phyloP scores from a whole-genome alignment of 2,797 vertebrate genomes.

The Diplodus sargus region DNA sequence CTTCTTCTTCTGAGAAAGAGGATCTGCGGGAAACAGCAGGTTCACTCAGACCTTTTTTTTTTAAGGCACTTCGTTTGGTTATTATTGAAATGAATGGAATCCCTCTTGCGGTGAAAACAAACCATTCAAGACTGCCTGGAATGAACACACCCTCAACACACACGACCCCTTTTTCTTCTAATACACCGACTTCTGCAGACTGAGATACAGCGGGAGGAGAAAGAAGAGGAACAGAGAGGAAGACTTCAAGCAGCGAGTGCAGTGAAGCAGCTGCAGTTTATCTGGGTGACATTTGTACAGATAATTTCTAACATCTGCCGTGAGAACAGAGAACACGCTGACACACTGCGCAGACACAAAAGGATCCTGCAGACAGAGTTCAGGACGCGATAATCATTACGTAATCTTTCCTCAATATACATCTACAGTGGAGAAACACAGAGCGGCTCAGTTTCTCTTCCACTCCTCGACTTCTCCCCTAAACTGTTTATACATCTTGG shows the following conservation, averaged over 20 bases:
- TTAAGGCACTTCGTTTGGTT: conserved; percentile 1
- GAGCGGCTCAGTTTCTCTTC: background rate
- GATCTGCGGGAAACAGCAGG: too few relatives aligned
- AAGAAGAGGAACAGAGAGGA: background rate
- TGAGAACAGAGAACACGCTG: conserved; percentile 34
- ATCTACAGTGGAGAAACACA: background rate
- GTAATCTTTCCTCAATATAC: conserved; percentile 1
- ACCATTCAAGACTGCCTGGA: background rate
- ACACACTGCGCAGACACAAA: background rate
- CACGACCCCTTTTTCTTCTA: background rate
- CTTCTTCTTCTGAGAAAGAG: too few relatives aligned
- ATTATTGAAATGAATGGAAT: conserved; percentile 23
- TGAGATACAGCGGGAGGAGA: background rate
- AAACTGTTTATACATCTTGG: conserved; percentile 33
- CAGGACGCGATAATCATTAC: conserved; percentile 27
- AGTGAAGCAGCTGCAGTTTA: conserved; percentile 1
- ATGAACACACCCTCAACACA: conserved; percentile 35
- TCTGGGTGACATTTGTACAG: conserved; percentile 6
- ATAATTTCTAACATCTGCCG: conserved; percentile 21
- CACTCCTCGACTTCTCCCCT: background rate
- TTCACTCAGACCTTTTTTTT: background rate
- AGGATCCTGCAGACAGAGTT: conserved; percentile 13
- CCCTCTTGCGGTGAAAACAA: background rate
- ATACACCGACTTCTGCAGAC: conserved; percentile 6
- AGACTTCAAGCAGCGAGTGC: background rate